Percentiles rank a stretch among this genome's conserved stretches.
These are phyloP conservation scores for Beroe ovata DNA, from an alignment of 37 sponge, comb jelly and placozoan genomes.

Conservation along the genomic window DNA sequence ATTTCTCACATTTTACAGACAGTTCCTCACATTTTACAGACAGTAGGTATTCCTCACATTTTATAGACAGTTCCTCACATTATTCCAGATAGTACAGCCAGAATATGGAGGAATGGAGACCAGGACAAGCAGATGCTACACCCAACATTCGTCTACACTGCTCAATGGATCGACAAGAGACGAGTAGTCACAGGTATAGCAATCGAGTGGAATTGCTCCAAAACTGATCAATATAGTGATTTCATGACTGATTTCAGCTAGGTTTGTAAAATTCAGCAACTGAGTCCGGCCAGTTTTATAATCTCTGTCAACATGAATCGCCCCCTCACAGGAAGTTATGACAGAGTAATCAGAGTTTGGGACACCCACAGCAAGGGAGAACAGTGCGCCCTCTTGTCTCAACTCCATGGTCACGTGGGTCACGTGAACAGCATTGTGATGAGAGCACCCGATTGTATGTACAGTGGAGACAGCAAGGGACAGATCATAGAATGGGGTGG, in stretches of 20 bases:
- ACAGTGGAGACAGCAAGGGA: slow-evolving; percentile 51
- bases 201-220: too few relatives aligned
- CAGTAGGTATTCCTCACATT: too few relatives aligned
- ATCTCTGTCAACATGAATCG: too few relatives aligned
- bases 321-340: slow-evolving; percentile 54
- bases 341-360: slow-evolving; percentile 15
- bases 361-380: slow-evolving; percentile 28
- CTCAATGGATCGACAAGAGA: slow-evolving; percentile 33
- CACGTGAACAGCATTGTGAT: slow-evolving; percentile 34
- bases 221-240: too few relatives aligned
- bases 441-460: slow-evolving; percentile 3
- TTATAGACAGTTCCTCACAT: too few relatives aligned
- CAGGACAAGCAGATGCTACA: slow-evolving; percentile 42
- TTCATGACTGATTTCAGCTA: too few relatives aligned
- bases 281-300: too few relatives aligned
- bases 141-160: slow-evolving; percentile 46
- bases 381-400: slow-evolving; percentile 28
- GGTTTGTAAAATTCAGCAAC: too few relatives aligned
- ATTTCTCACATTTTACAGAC: too few relatives aligned
- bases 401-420: slow-evolving; percentile 51
- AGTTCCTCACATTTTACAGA: too few relatives aligned
- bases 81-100: slow-evolving; percentile 60
- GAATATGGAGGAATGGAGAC: slow-evolving; percentile 27
- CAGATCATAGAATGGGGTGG: slow-evolving; percentile 49
- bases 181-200: slow-evolving; percentile 24